Evolutionary conservation across 2,888 invertebrate genomes (phyloP).

Genomic region (Saturnia japonica): DNA sequence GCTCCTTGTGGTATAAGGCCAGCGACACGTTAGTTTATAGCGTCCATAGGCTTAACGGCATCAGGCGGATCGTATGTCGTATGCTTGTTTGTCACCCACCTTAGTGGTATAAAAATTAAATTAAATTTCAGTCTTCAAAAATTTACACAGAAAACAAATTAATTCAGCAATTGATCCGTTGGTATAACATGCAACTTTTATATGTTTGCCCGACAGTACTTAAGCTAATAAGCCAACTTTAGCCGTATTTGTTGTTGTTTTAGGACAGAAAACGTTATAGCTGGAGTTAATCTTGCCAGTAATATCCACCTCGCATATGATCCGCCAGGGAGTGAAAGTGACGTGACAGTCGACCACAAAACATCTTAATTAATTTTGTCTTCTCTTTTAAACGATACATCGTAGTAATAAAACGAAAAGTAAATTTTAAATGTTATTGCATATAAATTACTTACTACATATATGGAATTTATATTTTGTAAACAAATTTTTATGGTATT

Average conservation of each 20-base stretch:
- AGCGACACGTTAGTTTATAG: no score
- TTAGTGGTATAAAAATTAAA: no score
- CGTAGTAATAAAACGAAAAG: neutral
- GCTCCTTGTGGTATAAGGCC: no score
- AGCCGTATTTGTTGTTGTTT: slow-evolving; percentile 37
- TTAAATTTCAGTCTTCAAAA: neutral
- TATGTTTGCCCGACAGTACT: slow-evolving; percentile 14
- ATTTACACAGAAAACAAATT: slow-evolving; percentile 8
- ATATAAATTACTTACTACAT: no score
- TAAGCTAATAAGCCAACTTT: slow-evolving; percentile 9
- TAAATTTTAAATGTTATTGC: neutral
- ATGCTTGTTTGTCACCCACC: no score
- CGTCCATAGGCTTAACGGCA: no score
- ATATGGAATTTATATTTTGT: no score
- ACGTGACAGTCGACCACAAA: slow-evolving; percentile 35
- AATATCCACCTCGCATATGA: slow-evolving; percentile 27
- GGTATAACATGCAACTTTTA: neutral
- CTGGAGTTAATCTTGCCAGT: slow-evolving; percentile 39
- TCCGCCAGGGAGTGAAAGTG: slow-evolving; percentile 22
- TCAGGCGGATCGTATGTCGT: no score
- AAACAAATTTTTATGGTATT: no score
- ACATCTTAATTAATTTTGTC: slow-evolving; percentile 45
- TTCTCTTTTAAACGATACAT: slow-evolving; percentile 30
- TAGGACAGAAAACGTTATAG: slow-evolving; percentile 36
- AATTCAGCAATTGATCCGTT: neutral